A percentile compares a stretch with the other conserved stretches of the same genome.
phyloP scores from a whole-genome alignment of 1,140 invertebrate species.

The Atta texana region DNA sequence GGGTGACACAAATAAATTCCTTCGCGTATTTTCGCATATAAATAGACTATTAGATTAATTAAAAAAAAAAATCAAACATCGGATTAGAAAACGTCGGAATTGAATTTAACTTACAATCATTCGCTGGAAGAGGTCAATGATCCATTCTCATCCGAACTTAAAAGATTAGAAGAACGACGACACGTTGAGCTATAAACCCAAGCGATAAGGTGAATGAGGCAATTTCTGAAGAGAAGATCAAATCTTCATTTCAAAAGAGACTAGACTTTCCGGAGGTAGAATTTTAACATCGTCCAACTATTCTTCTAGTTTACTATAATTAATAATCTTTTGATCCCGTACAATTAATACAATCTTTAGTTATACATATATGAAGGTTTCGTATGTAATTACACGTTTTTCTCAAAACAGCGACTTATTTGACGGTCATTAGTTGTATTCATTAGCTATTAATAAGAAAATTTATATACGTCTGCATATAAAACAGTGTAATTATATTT shows the following conservation, averaged over 20 bases:
- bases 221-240: constrained; percentile 25
- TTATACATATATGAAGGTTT: neutral
- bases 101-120: neutral
- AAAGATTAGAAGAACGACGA: constrained; percentile 34
- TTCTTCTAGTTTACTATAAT: neutral
- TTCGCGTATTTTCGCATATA: neutral
- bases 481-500: constrained; percentile 34
- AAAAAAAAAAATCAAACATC: neutral
- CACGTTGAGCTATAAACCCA: constrained; percentile 50
- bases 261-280: neutral
- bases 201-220: constrained; percentile 58
- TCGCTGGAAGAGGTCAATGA: constrained; percentile 23
- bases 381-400: constrained; percentile 4
- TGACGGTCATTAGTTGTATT: neutral
- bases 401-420: neutral
- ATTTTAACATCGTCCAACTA: neutral
- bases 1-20: neutral
- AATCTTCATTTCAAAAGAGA: constrained; percentile 3
- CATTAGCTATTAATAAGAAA: constrained; percentile 8
- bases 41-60: neutral
- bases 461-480: neutral
- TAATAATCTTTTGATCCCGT: neutral
- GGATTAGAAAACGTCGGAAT: constrained; percentile 8
- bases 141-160: constrained; percentile 57
- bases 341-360: neutral